Conservation (phyloP, 2,888 invertebrate genomes). For the Pandemis heparana region DNA sequence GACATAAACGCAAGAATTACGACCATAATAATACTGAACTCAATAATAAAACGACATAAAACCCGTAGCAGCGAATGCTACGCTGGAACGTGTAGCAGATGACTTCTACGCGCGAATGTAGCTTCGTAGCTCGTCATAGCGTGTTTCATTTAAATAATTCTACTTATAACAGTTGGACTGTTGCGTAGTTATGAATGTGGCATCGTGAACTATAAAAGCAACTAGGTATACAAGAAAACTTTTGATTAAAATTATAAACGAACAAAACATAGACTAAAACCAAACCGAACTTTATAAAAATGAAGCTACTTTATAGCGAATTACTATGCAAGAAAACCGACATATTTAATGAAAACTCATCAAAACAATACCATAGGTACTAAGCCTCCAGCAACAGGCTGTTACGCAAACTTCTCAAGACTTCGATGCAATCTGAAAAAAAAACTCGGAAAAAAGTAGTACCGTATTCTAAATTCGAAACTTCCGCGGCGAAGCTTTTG, state of each 20-base stretch:
- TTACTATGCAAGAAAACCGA: neutral
- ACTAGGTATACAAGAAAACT: neutral
- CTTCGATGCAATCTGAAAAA: neutral
- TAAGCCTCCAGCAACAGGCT: neutral
- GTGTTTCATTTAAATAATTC: neutral
- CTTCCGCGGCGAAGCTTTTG: neutral
- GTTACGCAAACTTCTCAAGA: neutral
- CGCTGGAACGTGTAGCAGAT: neutral
- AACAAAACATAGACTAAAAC: neutral
- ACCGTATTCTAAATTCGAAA: neutral
- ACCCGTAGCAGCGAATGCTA: neutral
- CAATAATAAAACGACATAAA: neutral
- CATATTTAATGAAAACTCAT: neutral
- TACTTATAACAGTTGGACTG: neutral
- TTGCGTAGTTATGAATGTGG: neutral
- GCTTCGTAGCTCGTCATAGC: neutral
- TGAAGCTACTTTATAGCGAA: neutral
- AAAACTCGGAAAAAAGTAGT: neutral
- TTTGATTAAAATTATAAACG: neutral
- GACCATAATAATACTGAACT: slow-evolving; percentile 15
- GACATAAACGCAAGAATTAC: slow-evolving; percentile 18
- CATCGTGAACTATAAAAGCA: too few relatives aligned
- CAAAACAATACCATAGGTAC: neutral
- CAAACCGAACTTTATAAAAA: neutral
- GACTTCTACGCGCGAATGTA: neutral